Evolutionary conservation across 1,140 invertebrate genomes (phyloP).

Genomic region (Teleogryllus occipitalis): DNA sequence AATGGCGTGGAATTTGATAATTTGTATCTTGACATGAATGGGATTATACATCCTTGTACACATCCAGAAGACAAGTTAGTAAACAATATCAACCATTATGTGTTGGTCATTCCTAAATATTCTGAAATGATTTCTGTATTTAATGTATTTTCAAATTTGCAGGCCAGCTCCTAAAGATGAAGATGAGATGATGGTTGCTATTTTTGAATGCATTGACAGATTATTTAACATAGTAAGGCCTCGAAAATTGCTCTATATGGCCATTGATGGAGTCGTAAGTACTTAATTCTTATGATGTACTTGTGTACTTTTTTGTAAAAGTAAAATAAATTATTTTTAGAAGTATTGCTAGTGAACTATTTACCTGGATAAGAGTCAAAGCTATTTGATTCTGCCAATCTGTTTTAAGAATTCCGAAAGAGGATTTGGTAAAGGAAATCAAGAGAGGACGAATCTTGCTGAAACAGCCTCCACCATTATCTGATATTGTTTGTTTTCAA

Average conservation of each 20-base stretch:
- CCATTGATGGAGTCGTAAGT: constrained; percentile 95
- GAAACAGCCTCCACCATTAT: too few relatives aligned
- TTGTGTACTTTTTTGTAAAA: constrained; percentile 10
- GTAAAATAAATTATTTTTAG: neutral
- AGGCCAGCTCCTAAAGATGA: constrained; percentile 95
- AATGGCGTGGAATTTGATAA: constrained; percentile 99
- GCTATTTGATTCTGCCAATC: too few relatives aligned
- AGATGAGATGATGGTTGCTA: constrained; percentile 99
- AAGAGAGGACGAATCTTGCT: too few relatives aligned
- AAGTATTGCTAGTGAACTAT: too few relatives aligned
- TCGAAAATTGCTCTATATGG: constrained; percentile 95
- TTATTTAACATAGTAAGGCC: constrained; percentile 93
- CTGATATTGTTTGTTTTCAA: too few relatives aligned
- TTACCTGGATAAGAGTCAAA: too few relatives aligned
- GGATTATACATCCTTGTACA: constrained; percentile 99
- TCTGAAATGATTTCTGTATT: neutral
- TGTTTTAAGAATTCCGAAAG: too few relatives aligned
- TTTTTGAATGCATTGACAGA: constrained; percentile 97
- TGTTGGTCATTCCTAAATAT: neutral
- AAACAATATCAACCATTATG: neutral
- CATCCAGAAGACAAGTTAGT: constrained; percentile 94
- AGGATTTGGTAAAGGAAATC: too few relatives aligned
- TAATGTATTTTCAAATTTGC: constrained; percentile 28
- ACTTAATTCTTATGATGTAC: neutral
- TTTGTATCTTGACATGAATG: constrained; percentile 98